Evolutionary conservation across 92 coral and sea anemone species (phyloP).

Genomic region (Epizoanthus fatuus): DNA sequence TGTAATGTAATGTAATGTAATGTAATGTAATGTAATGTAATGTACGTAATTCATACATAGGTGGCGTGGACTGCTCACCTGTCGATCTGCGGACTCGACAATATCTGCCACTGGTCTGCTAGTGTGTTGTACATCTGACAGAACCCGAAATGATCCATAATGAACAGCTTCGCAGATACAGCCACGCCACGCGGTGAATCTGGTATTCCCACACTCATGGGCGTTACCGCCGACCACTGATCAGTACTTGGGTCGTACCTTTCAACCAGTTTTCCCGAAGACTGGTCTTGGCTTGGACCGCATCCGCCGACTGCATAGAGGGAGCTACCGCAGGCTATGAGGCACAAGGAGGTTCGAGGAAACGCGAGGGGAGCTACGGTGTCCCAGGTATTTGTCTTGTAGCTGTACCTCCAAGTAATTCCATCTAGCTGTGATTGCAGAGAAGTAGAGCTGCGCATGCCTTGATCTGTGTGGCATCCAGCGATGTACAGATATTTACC

Average conservation of each 20-base stretch:
- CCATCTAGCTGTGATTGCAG: neutral
- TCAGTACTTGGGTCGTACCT: constrained; percentile 17
- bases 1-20: too few species aligned
- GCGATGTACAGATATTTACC: neutral
- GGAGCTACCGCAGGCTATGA: constrained; percentile 2
- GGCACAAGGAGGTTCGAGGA: constrained; percentile 15
- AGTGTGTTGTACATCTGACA: constrained; percentile 31
- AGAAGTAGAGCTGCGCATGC: neutral
- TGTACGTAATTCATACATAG: too few species aligned
- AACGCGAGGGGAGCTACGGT: constrained; percentile 10
- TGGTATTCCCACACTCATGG: constrained; percentile 7
- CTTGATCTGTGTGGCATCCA: neutral
- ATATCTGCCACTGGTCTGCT: constrained; percentile 9
- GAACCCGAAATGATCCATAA: neutral
- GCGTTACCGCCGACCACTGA: constrained; percentile 1
- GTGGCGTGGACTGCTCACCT: neutral
- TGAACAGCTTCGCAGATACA: neutral
- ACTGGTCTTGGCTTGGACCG: neutral
- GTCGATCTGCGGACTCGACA: neutral
- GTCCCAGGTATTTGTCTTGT: constrained; percentile 22
- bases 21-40: too few species aligned
- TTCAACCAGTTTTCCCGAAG: neutral
- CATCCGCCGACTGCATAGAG: constrained; percentile 34
- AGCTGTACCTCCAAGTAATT: constrained; percentile 2
- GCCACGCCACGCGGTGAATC: neutral